phyloP scores from a whole-genome alignment of 2,888 invertebrate genomes.

The Drosophila subquinaria region DNA sequence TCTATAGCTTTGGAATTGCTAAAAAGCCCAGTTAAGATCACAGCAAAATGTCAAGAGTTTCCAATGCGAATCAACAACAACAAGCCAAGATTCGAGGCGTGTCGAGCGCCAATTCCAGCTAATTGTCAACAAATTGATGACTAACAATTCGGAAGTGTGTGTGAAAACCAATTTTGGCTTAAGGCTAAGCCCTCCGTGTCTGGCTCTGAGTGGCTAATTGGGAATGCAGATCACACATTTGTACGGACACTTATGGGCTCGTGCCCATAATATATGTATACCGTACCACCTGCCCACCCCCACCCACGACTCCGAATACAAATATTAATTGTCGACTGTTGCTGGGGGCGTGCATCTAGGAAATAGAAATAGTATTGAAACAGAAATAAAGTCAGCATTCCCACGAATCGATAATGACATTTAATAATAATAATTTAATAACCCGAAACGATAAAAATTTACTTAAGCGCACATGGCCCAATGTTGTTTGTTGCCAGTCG shows the following conservation, averaged over 20 bases:
- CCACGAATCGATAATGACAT: constrained; percentile 79
- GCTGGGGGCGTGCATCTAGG: constrained; percentile 12
- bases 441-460: constrained; percentile 61
- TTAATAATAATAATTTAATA: constrained; percentile 73
- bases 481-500: constrained; percentile 23
- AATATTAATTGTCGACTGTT: constrained; percentile 10
- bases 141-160: constrained; percentile 63
- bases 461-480: constrained; percentile 51
- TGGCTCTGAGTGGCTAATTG: constrained; percentile 35
- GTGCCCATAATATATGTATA: constrained; percentile 51
- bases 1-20: not conserved
- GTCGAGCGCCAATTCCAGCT: constrained; percentile 47
- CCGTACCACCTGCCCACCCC: not conserved
- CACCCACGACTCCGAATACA: not conserved
- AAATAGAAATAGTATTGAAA: not conserved
- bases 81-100: not conserved
- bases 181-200: constrained; percentile 29
- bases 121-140: constrained; percentile 61
- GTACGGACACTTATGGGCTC: constrained; percentile 10
- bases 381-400: constrained; percentile 54
- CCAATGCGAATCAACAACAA: constrained; percentile 1
- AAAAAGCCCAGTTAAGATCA: constrained; percentile 4
- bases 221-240: constrained; percentile 42
- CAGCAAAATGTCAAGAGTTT: constrained; percentile 11
- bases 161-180: constrained; percentile 55